Percentiles rank a stretch among this genome's conserved stretches.
Evolutionary conservation across 1,140 invertebrate species (phyloP).

Genomic region (Anastrepha ludens): DNA sequence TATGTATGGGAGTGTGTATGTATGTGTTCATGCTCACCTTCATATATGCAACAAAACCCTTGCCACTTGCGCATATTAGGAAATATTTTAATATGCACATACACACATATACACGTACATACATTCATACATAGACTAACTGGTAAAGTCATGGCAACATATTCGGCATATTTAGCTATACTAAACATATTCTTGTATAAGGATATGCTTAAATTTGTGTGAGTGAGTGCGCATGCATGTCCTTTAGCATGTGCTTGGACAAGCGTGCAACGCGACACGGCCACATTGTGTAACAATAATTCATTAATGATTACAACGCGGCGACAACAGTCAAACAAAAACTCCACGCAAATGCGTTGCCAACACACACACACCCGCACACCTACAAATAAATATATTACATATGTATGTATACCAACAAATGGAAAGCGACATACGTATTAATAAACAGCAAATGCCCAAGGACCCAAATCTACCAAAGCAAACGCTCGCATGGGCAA

Average conservation of each 20-base stretch:
- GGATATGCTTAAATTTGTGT: neutral
- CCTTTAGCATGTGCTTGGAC: slow-evolving; percentile 38
- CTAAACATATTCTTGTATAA: slow-evolving; percentile 2
- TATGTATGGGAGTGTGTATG: neutral
- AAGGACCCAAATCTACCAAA: slow-evolving; percentile 8
- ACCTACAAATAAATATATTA: neutral
- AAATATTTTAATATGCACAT: neutral
- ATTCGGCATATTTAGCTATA: slow-evolving; percentile 16
- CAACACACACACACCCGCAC: neutral
- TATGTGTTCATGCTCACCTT: neutral
- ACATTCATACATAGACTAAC: too few species aligned
- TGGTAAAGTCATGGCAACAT: slow-evolving; percentile 35
- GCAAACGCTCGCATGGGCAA: neutral
- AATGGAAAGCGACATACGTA: slow-evolving; percentile 10
- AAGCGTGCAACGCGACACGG: slow-evolving; percentile 32
- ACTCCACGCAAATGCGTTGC: slow-evolving; percentile 29
- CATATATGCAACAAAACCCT: neutral
- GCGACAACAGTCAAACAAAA: slow-evolving; percentile 32
- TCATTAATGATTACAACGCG: slow-evolving; percentile 48
- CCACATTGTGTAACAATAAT: slow-evolving; percentile 51
- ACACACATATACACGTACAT: neutral
- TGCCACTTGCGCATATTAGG: neutral
- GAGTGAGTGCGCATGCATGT: neutral
- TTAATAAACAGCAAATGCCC: slow-evolving; percentile 38
- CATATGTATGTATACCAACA: neutral